Conservation (phyloP, 2,888 invertebrate genomes). For the Drosophila longiperda region DNA sequence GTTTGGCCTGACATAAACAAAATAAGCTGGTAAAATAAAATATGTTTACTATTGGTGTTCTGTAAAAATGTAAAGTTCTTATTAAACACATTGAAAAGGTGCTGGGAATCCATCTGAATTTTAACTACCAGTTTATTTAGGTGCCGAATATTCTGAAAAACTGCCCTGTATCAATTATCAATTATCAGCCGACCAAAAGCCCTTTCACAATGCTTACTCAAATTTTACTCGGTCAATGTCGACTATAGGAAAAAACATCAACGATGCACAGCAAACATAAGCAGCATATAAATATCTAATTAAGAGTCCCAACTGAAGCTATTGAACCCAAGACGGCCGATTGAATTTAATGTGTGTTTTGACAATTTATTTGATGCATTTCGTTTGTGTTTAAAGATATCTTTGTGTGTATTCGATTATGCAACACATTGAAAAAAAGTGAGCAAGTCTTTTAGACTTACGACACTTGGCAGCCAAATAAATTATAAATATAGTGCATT, state of each 20-base stretch:
- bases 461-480: slow-evolving; percentile 11
- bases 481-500: neutral
- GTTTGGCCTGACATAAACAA: neutral
- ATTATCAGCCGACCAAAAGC: slow-evolving; percentile 10
- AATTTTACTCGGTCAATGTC: slow-evolving; percentile 69
- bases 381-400: neutral
- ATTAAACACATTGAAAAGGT: neutral
- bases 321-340: slow-evolving; percentile 45
- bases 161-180: slow-evolving; percentile 15
- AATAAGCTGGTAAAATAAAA: neutral
- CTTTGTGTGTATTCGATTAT: neutral
- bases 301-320: slow-evolving; percentile 41
- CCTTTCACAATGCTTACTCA: slow-evolving; percentile 23
- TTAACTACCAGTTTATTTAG: neutral
- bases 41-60: neutral
- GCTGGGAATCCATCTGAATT: neutral
- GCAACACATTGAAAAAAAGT: slow-evolving; percentile 13
- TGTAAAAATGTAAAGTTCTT: neutral
- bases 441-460: neutral
- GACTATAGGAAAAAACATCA: slow-evolving; percentile 24
- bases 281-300: slow-evolving; percentile 56
- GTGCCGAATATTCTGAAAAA: slow-evolving; percentile 1
- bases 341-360: slow-evolving; percentile 10
- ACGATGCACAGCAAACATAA: slow-evolving; percentile 27
- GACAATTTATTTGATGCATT: slow-evolving; percentile 10